phyloP scores from a whole-genome alignment of 2,888 invertebrate species.

The Ichneumoninae sp. region DNA sequence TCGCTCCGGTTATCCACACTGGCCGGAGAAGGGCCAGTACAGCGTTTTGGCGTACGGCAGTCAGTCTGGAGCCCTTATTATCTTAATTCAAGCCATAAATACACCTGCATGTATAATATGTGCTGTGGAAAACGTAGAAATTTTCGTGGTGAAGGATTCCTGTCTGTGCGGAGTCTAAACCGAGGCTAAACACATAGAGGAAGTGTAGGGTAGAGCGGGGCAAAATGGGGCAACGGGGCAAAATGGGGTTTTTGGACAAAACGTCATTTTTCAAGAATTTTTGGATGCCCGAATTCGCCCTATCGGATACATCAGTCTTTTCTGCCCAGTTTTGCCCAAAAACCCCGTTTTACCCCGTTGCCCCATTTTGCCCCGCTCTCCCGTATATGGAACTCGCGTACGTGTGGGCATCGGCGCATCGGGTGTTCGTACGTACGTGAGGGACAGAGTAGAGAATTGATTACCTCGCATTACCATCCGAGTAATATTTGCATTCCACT shows the following conservation, averaged over 20 bases:
- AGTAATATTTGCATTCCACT: slow-evolving; percentile 83
- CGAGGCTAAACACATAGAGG: slow-evolving; percentile 45
- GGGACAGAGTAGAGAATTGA: slow-evolving; percentile 72
- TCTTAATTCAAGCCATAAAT: background rate
- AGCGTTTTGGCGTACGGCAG: background rate
- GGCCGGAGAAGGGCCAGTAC: background rate
- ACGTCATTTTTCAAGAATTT: too few species aligned
- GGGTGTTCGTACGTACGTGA: slow-evolving; percentile 42
- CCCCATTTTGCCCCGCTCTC: too few species aligned
- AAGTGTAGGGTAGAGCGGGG: background rate
- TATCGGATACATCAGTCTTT: too few species aligned
- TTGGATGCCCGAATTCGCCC: too few species aligned
- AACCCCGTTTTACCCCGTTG: too few species aligned
- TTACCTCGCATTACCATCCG: slow-evolving; percentile 80
- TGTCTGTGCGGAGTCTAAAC: slow-evolving; percentile 31
- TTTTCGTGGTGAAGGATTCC: slow-evolving; percentile 3
- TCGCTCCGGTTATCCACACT: too few species aligned
- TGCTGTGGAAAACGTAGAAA: slow-evolving; percentile 20
- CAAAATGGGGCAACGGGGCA: too few species aligned
- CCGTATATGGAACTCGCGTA: slow-evolving; percentile 13
- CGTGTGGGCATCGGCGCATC: slow-evolving; percentile 14
- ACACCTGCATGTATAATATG: background rate
- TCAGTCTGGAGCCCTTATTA: background rate
- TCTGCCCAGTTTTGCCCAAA: too few species aligned
- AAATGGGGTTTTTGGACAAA: too few species aligned